Evolutionary conservation across 2,888 invertebrate species (phyloP), one percentile per base, ranked within the genome.

Genomic region (Stenodera caucasica): DNA sequence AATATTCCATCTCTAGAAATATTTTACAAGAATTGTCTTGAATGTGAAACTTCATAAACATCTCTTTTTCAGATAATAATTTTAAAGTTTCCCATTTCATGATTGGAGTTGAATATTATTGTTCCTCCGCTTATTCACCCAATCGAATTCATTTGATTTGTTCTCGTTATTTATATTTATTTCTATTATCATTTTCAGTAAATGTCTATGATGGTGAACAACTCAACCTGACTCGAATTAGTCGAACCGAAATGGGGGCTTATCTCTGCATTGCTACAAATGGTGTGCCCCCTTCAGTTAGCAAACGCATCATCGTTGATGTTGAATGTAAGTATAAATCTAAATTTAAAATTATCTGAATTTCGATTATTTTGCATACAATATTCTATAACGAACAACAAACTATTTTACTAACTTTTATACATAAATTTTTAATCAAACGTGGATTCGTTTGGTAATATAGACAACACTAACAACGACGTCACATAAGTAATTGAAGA

Each of bases 251-350:
- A 82, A 91, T 92, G 91, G 91, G 91, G 2, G 90, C 91, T 53
- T 92, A 92, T 81, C 85, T 92, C 63, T 88, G 91, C 82, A 92
- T 91, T 76, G 91, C 91, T 45, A 90, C 91, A 75, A 94, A 94
- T 78, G 91, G 92, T 49, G 91, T 94, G 23, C 94, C 94, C 35
- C 94, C 94, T 54, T 93, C 94, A 35, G 94, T 94, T 77, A 94
- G 94, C 81, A 95, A 94, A 82, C 85, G 94, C 78, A 94, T 94
- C 83, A 93, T 91, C 75, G 89, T 94, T 60, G 94, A 94, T 78
- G 94, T 94, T 66, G 94, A 94, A 84, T 94, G 94, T 94, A 79
- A 90, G 90, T 86, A 72, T 67, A 69, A 64, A 60, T 67, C 61
- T 53, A 60, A 67, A 64, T 58, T 64, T 58, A 63, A 55, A 55